Base-by-base conservation (phyloP, 2,113 vertebrate genomes). In the Tyto alba region DNA sequence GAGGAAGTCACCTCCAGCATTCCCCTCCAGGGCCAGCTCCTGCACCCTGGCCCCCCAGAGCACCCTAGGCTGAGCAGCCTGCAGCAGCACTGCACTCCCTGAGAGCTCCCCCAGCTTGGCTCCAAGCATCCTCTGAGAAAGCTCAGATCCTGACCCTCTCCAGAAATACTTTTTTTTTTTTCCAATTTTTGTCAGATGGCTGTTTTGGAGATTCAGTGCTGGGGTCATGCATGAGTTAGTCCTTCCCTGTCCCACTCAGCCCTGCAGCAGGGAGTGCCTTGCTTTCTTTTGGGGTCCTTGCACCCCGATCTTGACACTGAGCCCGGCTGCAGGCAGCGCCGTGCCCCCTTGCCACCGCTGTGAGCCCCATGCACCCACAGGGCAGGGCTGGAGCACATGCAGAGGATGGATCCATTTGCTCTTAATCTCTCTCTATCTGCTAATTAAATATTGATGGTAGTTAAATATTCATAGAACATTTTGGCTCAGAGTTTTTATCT, bases 381-480 rank as follows among this genome's bases (percentile, higher is more conserved):
- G 64, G 41, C 0, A 0, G 50, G 29, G 16, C 55, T 59, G 76
- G 91, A 43, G 82, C 45, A 38, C 30, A 48, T 0, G 1, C 3
- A 1, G 68, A 56, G 43, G 62, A 64, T 7, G 32, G 91, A 95
- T 95, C 88, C 52, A 56, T 88, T 64, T 47, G 86, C 96, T 93
- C 90, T 79, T 93, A 76, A 95, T 90, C 93, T 93, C 64, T 79
- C 56, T 94, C 73, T 66, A 79, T 91, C 96, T 88, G 69, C 92
- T 92, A 85, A 96, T 97, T 96, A 97, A 97, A 95, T 89, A 97
- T 97, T 96, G 90, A 97, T 96, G 94, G 89, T 25, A 18, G 62
- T 97, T 96, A 96, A 96, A 96, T 96, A 97, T 97, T 96, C 96
- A 96, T 97, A 57, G 89, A 91, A 85, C 95, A 95, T 72, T 95